Evolutionary conservation across 1,140 invertebrate genomes (phyloP), one percentile per base, ranked within the genome.

Genomic region (Contarinia nasturtii): DNA sequence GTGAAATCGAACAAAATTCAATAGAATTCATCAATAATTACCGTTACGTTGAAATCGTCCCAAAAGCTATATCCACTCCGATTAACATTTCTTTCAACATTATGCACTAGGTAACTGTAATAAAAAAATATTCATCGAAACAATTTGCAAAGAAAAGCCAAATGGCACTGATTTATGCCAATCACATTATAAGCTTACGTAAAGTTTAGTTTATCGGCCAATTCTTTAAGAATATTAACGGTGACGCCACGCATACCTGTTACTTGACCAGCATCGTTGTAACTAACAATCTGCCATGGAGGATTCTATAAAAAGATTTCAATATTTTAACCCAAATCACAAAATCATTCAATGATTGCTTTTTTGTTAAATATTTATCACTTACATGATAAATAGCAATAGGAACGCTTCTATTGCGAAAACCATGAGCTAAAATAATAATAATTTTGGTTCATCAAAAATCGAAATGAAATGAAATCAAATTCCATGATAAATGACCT

Each of bases 141-240:
- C 10, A 44, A 21, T 33, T 27, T 27, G 27, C 10, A 27, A 27
- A 27, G 27, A 27, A 27, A 27, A n/a, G n/a, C n/a, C n/a, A n/a
- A n/a, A n/a, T n/a, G n/a, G n/a, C n/a, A n/a, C n/a, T n/a, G n/a
- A n/a, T n/a, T n/a, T n/a, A n/a, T n/a, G n/a, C n/a, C n/a, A n/a
- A n/a, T n/a, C n/a, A n/a, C n/a, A n/a, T n/a, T n/a, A n/a, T n/a
- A n/a, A n/a, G n/a, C 61, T 60, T 73, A 80, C 57, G 84, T 83
- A 53, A 93, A 92, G 62, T 93, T 93, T 47, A 91, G 67, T 51
- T 74, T 79, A 8, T 68, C 68, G 1, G 79, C 71, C n/a, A 92
- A 59, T 53, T 87, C 75, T 51, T 79, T 72, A 0, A 92, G 51
- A 33, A 91, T 77, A 59, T 91, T 82, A 59, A 89, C 86, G 15